Conservation (phyloP, 2,113 vertebrate species). For the Lethenteron camtschaticum region DNA sequence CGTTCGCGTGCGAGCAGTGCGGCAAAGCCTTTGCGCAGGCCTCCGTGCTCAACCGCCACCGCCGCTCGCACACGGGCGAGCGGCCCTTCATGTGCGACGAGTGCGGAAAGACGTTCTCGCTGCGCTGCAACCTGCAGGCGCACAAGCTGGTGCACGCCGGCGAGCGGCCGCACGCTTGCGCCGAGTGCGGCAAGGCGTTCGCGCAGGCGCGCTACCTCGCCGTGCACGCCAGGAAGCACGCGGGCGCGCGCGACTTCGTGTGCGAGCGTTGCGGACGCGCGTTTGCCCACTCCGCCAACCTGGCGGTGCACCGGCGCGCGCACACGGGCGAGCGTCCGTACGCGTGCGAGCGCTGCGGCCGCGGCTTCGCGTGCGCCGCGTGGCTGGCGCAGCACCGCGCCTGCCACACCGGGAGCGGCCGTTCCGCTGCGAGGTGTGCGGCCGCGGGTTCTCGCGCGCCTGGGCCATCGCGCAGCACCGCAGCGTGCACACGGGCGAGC, state of each 20-base stretch:
- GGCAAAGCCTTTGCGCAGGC: slow-evolving; percentile 1
- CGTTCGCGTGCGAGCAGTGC: neutral
- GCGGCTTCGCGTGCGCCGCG: neutral
- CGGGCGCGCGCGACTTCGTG: neutral
- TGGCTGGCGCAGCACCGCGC: neutral
- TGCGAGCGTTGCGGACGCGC: neutral
- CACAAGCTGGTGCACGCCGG: neutral
- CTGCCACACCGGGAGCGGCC: slow-evolving; percentile 4
- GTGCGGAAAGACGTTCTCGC: neutral
- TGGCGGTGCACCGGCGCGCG: neutral
- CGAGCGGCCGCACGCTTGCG: neutral
- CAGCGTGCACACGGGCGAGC: slow-evolving; percentile 1
- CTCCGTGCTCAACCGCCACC: neutral
- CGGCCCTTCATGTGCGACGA: neutral
- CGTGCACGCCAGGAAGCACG: slow-evolving; percentile 1
- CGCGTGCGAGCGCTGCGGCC: neutral
- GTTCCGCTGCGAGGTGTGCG: neutral
- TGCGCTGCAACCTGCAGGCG: neutral
- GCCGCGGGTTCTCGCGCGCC: neutral
- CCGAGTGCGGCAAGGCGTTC: neutral
- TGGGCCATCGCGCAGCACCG: neutral
- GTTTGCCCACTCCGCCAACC: neutral
- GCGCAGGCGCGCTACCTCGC: neutral
- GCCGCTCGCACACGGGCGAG: slow-evolving; percentile 1
- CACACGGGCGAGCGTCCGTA: neutral